A percentile compares a stretch with the other conserved stretches of the same genome.
phyloP scores from a whole-genome alignment of 2,113 vertebrate species.

The Dicerorhinus sumatrensis region DNA sequence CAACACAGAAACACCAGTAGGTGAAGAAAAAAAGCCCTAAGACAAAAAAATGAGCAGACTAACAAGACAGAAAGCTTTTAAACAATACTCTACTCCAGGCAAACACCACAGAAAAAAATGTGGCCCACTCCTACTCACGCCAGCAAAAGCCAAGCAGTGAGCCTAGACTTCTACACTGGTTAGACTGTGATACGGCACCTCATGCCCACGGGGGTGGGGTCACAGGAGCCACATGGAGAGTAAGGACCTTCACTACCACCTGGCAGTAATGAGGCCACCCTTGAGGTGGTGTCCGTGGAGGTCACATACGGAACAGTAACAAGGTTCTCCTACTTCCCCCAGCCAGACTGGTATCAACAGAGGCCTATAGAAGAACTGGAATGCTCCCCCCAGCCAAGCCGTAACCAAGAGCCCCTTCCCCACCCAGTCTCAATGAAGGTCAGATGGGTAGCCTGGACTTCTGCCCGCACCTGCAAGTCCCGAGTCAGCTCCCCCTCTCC shows the following conservation, averaged over 20 bases:
- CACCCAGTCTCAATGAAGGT: neutral
- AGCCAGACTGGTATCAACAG: neutral
- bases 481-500: no score
- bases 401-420: neutral
- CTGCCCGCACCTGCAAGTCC: no score
- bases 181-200: neutral
- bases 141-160: neutral
- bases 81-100: neutral
- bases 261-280: neutral
- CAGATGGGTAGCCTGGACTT: neutral
- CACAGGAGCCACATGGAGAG: neutral
- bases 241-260: neutral
- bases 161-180: neutral
- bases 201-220: rapidly evolving
- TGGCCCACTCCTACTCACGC: rapidly evolving
- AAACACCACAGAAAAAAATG: neutral
- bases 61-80: neutral
- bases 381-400: neutral
- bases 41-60: neutral
- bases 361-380: neutral
- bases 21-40: neutral
- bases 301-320: neutral
- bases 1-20: neutral
- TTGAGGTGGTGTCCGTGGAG: neutral
- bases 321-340: neutral